Evolutionary conservation across 2,888 invertebrate species (phyloP).

Genomic region (Ophion obscuratus): DNA sequence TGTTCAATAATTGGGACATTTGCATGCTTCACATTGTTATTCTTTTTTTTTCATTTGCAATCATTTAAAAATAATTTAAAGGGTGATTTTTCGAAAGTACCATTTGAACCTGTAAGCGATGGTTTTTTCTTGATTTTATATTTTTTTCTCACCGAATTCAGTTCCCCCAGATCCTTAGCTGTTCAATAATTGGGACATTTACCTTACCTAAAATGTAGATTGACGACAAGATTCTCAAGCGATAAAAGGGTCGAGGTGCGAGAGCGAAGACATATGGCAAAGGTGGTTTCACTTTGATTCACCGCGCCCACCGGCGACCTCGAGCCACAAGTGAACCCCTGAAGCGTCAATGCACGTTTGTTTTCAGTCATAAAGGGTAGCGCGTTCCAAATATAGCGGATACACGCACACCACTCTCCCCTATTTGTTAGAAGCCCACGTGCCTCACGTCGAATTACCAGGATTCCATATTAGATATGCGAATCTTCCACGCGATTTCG

Average conservation of each 20-base stretch:
- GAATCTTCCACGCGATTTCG: conserved; percentile 26
- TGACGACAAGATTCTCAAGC: background rate
- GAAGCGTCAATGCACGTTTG: conserved; percentile 61
- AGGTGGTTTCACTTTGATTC: conserved; percentile 19
- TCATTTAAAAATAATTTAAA: too few species aligned
- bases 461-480: background rate
- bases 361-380: conserved; percentile 35
- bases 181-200: too few species aligned
- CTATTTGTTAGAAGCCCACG: conserved; percentile 11
- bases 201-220: too few species aligned
- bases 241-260: conserved; percentile 1
- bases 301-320: conserved; percentile 44
- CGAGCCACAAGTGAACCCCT: conserved; percentile 64
- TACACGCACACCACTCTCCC: conserved; percentile 43
- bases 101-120: too few species aligned
- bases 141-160: too few species aligned
- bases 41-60: too few species aligned
- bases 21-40: too few species aligned
- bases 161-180: too few species aligned
- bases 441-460: conserved; percentile 7
- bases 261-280: conserved; percentile 8
- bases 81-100: too few species aligned
- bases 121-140: too few species aligned
- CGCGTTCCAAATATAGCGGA: conserved; percentile 30
- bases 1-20: too few species aligned